These are phyloP conservation scores for Gallinago paraguaiae DNA, from an alignment of 2,113 vertebrate genomes.

Conservation along the genomic window DNA sequence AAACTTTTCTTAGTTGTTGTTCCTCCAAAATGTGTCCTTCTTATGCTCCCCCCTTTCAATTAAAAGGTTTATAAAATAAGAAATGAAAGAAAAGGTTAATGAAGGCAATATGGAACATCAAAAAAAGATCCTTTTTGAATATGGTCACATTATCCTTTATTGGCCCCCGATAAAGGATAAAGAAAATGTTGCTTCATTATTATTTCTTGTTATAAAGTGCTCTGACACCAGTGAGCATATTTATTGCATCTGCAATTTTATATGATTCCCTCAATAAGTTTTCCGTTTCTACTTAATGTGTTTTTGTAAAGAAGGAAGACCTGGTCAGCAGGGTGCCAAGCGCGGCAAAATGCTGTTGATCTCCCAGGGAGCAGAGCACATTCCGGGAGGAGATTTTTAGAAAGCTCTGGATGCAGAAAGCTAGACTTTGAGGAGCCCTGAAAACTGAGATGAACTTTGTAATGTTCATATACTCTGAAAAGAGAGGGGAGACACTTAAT, in stretches of 20 bases:
- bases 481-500: neutral
- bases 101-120: neutral
- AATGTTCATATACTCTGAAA: neutral
- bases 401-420: neutral
- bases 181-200: conserved; percentile 8
- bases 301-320: neutral
- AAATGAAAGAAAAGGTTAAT: neutral
- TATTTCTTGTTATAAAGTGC: neutral
- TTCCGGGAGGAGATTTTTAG: neutral
- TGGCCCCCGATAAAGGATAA: neutral
- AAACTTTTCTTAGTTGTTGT: neutral
- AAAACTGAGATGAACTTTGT: neutral
- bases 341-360: neutral
- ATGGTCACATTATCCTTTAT: neutral
- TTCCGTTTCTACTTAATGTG: neutral
- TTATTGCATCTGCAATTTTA: neutral
- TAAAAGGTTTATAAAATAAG: conserved; percentile 11
- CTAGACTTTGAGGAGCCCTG: neutral
- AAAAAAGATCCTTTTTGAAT: neutral
- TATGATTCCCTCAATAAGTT: neutral
- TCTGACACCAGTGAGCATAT: neutral
- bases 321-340: neutral
- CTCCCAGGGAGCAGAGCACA: accelerated
- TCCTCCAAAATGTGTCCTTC: neutral
- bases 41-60: neutral